Evolutionary conservation across 2,797 vertebrate species (phyloP).

Genomic region (Otus scops): DNA sequence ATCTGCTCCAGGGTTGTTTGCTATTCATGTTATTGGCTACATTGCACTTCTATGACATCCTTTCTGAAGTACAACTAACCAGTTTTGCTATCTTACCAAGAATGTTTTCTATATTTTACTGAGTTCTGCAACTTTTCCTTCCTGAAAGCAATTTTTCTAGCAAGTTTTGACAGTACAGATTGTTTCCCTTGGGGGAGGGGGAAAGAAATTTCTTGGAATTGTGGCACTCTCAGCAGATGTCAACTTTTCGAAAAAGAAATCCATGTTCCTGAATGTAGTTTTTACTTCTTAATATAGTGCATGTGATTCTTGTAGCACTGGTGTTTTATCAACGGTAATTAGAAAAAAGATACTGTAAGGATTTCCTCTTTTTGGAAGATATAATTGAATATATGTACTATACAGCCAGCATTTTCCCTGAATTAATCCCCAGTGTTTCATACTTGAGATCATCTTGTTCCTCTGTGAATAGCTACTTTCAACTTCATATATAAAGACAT

Average conservation of each 20-base stretch:
- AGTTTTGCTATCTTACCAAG: background rate
- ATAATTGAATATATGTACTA: background rate
- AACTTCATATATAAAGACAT: background rate
- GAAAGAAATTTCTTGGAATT: background rate
- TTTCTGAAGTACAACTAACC: background rate
- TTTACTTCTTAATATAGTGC: background rate
- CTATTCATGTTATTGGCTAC: background rate
- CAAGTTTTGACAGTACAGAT: background rate
- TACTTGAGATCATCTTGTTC: background rate
- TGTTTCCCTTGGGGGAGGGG: background rate
- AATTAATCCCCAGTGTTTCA: background rate
- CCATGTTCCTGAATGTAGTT: background rate
- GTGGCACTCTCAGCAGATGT: background rate
- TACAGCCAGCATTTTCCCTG: background rate
- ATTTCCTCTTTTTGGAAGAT: background rate
- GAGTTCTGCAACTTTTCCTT: background rate
- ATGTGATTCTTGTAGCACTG: background rate
- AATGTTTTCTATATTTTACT: background rate
- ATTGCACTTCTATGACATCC: accelerated
- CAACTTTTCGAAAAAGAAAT: background rate
- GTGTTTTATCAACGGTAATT: background rate
- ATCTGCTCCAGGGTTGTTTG: background rate
- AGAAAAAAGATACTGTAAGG: background rate
- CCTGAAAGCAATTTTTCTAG: background rate
- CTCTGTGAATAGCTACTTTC: background rate